Evolutionary conservation across 30 jellyfish, hydroid and myxozoan species (phyloP).

Genomic region (Hydractinia echinata): DNA sequence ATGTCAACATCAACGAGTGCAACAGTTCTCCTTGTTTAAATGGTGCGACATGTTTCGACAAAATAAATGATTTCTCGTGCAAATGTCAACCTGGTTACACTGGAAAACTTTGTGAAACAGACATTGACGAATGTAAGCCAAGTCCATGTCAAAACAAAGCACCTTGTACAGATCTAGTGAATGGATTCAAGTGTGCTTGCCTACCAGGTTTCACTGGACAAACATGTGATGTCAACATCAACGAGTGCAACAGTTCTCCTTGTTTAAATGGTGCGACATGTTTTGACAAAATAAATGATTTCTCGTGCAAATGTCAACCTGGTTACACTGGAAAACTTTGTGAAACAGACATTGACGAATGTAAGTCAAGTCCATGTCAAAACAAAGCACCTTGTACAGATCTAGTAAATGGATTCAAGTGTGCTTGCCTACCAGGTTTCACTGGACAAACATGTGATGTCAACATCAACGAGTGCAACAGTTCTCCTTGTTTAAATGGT

Average conservation of each 20-base stretch:
- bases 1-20: slow-evolving; percentile 10
- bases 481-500: neutral
- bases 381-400: slow-evolving; percentile 2
- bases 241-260: neutral
- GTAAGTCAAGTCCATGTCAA: neutral
- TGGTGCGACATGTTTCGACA: neutral
- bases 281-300: neutral
- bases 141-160: slow-evolving; percentile 6
- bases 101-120: slow-evolving; percentile 2
- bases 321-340: slow-evolving; percentile 2
- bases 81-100: slow-evolving; percentile 14
- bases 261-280: slow-evolving; percentile 13
- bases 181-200: slow-evolving; percentile 10
- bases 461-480: slow-evolving; percentile 3
- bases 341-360: slow-evolving; percentile 4
- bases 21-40: neutral
- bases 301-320: slow-evolving; percentile 12
- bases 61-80: neutral
- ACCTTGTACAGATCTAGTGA: slow-evolving; percentile 1
- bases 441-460: slow-evolving; percentile 21
- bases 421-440: slow-evolving; percentile 6
- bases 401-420: neutral
- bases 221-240: neutral
- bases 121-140: neutral
- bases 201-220: slow-evolving; percentile 9